Evolutionary conservation across 2,113 vertebrate species (phyloP).

Genomic region (Vireo altiloquus): DNA sequence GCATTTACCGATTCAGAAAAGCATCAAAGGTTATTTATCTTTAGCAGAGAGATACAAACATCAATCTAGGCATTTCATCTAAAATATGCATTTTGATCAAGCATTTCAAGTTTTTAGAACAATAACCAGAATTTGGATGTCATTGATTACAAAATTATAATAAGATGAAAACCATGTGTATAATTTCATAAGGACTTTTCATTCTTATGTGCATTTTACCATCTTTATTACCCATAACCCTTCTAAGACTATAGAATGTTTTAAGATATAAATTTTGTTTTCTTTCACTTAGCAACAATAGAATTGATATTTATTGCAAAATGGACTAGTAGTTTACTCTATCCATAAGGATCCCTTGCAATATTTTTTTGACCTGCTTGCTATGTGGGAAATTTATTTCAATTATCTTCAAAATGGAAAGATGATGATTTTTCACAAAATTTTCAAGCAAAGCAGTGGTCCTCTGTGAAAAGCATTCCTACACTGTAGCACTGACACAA

Average conservation of each 20-base stretch:
- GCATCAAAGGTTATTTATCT: background rate
- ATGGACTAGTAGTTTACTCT: constrained; percentile 36
- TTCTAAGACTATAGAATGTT: background rate
- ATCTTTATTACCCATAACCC: background rate
- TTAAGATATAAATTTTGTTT: constrained; percentile 53
- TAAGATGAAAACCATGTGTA: background rate
- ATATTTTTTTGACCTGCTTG: constrained; percentile 1
- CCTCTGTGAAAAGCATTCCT: background rate
- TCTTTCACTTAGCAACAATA: constrained; percentile 43
- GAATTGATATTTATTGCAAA: constrained; percentile 10
- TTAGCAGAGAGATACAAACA: background rate
- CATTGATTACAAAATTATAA: background rate
- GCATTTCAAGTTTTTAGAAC: background rate
- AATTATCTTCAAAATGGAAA: constrained; percentile 1
- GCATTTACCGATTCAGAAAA: background rate
- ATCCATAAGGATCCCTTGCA: constrained; percentile 26
- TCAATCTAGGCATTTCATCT: background rate
- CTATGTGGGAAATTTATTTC: constrained; percentile 1
- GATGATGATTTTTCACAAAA: constrained; percentile 9
- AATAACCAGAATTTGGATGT: background rate
- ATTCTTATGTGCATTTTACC: background rate
- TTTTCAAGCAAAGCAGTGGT: constrained; percentile 20
- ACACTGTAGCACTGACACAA: background rate
- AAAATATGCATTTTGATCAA: background rate
- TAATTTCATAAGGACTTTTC: background rate